Evolutionary conservation across 1,140 invertebrate species (phyloP).

Genomic region (Triops longicaudatus): DNA sequence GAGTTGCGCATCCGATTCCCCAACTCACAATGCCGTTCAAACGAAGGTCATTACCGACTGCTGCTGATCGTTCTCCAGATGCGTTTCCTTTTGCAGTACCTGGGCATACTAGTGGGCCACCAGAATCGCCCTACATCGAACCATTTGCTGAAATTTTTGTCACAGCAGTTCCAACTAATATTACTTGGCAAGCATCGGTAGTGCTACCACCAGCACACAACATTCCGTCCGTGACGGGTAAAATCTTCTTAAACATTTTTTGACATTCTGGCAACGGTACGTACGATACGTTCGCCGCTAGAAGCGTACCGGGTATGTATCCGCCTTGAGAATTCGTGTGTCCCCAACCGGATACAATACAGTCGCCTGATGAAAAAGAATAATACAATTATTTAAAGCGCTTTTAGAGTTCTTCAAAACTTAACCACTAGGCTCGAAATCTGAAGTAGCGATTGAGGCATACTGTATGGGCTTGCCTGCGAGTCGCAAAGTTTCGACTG

Average conservation of each 20-base stretch:
- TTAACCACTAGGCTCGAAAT: neutral
- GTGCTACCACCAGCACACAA: conserved; percentile 28
- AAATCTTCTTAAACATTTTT: conserved; percentile 20
- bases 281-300: conserved; percentile 21
- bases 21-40: conserved; percentile 37
- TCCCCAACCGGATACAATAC: conserved; percentile 24
- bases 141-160: neutral
- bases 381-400: no score
- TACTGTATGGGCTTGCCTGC: neutral
- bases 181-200: conserved; percentile 30
- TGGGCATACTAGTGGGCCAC: conserved; percentile 32
- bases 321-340: neutral
- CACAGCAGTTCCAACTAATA: neutral
- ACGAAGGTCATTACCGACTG: neutral
- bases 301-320: neutral
- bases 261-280: conserved; percentile 21
- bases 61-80: neutral
- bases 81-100: neutral
- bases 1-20: conserved; percentile 35
- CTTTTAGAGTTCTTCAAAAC: neutral
- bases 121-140: conserved; percentile 34
- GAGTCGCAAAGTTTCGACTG: neutral
- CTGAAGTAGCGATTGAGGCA: neutral
- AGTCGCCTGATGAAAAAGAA: neutral
- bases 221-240: conserved; percentile 27